phyloP scores from a whole-genome alignment of 1,140 invertebrate genomes.

The Sarcophaga bullata region DNA sequence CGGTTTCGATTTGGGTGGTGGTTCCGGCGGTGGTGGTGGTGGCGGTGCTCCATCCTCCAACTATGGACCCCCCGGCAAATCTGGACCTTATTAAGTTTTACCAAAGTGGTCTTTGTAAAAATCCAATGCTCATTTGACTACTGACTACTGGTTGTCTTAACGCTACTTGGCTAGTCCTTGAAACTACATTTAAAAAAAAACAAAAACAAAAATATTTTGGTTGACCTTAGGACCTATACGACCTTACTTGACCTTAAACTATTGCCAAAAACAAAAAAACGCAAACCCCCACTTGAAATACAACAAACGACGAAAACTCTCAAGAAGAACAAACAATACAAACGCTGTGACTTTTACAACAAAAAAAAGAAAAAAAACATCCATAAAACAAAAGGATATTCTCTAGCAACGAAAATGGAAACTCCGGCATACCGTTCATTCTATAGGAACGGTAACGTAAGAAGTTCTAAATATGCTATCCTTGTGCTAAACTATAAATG shows the following conservation, averaged over 20 bases:
- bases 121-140: slow-evolving; percentile 33
- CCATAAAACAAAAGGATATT: background rate
- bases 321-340: background rate
- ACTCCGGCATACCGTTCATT: background rate
- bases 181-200: background rate
- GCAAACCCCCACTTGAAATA: background rate
- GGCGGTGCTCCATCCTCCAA: slow-evolving; percentile 69
- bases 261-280: background rate
- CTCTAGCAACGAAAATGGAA: background rate
- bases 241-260: background rate
- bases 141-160: slow-evolving; percentile 52
- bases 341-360: slow-evolving; percentile 12
- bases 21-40: slow-evolving; percentile 58
- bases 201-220: background rate
- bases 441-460: background rate
- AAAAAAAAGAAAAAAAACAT: background rate
- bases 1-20: slow-evolving; percentile 64
- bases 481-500: slow-evolving; percentile 13
- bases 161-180: slow-evolving; percentile 60
- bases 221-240: background rate
- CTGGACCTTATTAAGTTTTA: slow-evolving; percentile 61
- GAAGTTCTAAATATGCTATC: background rate
- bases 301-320: background rate
- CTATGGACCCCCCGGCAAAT: slow-evolving; percentile 73
- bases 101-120: background rate